Percentiles rank a stretch among this genome's conserved stretches.
phyloP scores from a whole-genome alignment of 2,797 vertebrate genomes.

The Intellagama lesueurii region DNA sequence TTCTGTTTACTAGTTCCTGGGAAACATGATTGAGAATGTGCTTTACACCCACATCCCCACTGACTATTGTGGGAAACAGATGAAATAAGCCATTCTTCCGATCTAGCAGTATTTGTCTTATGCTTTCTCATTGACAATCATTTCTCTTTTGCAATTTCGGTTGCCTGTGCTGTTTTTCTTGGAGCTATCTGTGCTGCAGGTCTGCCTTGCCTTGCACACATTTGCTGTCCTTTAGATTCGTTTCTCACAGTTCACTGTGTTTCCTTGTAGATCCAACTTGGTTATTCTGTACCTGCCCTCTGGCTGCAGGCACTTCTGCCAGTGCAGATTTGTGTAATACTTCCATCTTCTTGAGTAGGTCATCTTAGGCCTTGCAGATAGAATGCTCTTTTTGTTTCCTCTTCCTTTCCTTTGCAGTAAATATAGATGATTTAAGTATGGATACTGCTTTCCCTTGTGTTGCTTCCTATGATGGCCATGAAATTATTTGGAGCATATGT shows the following conservation, averaged over 20 bases:
- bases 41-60: no score
- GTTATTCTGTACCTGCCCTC: conserved; percentile 25
- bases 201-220: conserved; percentile 18
- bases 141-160: not conserved
- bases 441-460: not conserved
- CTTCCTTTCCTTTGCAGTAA: conserved; percentile 9
- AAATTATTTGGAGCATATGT: not conserved
- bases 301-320: conserved; percentile 54
- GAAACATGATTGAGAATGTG: no score
- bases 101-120: no score
- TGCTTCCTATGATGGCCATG: not conserved
- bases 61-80: no score
- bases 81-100: no score
- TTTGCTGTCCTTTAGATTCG: conserved; percentile 1
- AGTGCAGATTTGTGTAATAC: conserved; percentile 34
- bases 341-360: conserved; percentile 28
- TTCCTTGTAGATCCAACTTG: conserved; percentile 19
- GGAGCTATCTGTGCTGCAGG: not conserved
- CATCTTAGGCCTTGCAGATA: not conserved
- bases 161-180: conserved; percentile 13
- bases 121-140: no score
- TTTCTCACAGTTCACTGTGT: conserved; percentile 2
- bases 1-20: no score
- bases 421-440: not conserved
- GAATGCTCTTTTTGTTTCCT: conserved; percentile 1